These are phyloP conservation scores for Ceratoteleas bidentatus DNA, from an alignment of 1,140 invertebrate genomes.

Conservation along the genomic window DNA sequence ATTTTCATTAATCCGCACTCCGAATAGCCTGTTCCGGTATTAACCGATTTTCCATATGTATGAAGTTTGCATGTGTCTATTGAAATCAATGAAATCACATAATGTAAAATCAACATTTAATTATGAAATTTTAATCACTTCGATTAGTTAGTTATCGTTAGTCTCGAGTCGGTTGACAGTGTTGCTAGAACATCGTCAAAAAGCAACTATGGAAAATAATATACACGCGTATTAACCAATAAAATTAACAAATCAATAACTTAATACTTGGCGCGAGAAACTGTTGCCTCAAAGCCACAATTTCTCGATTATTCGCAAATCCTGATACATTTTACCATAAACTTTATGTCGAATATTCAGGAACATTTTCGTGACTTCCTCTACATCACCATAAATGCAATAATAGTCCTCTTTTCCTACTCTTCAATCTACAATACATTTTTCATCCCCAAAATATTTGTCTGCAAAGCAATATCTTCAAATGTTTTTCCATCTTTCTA, in stretches of 20 bases:
- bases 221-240: background rate
- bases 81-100: background rate
- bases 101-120: conserved; percentile 8
- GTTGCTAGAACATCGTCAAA: conserved; percentile 8
- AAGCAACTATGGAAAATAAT: background rate
- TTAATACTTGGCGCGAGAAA: background rate
- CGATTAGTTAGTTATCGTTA: conserved; percentile 15
- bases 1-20: background rate
- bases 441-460: too few species aligned
- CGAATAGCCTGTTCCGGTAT: background rate
- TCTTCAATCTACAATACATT: too few species aligned
- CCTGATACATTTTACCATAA: background rate
- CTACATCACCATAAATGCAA: too few species aligned
- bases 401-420: too few species aligned
- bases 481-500: too few species aligned
- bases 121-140: conserved; percentile 17
- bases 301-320: background rate
- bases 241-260: background rate
- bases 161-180: conserved; percentile 7
- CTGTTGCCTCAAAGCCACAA: background rate
- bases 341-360: too few species aligned
- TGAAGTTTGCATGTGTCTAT: conserved; percentile 3
- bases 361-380: too few species aligned
- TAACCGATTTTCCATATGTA: background rate
- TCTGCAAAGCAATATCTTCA: too few species aligned